Evolutionary conservation across 2,797 vertebrate species (phyloP), one percentile per base, ranked within the genome.

Genomic region (Podarcis siculus): DNA sequence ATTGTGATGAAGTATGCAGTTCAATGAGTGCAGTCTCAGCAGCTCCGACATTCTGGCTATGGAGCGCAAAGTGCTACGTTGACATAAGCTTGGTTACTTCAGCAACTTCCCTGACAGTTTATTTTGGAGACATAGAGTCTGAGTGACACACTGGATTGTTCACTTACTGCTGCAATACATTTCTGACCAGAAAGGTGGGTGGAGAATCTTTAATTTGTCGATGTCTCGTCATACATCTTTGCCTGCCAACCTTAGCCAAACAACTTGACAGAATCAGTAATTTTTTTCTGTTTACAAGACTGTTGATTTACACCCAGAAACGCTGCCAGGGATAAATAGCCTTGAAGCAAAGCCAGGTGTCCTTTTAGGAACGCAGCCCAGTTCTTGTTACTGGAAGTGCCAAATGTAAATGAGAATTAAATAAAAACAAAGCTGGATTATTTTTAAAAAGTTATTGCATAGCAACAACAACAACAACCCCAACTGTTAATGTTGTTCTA

Each of bases 391-490:
- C 0, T 37, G 37, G 27, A 30, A 78, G 61, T 10, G 42, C 8
- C 0, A 35, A 0, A 45, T 0, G 0, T 35, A 49, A 45, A 80
- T 58, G 30, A 49, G 30, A 32, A 87, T 67, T 23, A 27, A 55
- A 30, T 23, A 27, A 17, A 17, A 42, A 66, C 23, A 3, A 83
- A 35, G 13, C 8, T 86, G 37, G 23, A 32, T 64, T 49, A n/a
- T 49, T 30, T 72, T 55, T 35, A 21, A 32, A 45, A 32, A 32
- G n/a, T 27, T 27, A 81, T 67, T 55, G 49, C 49, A 55, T 55
- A 55, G 49, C 49, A 55, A 1, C 49, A 55, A 15, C 45, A 45
- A 45, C 49, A 55, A 55, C 49, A 55, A 1, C 49, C 13, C 13
- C 49, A 45, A 12, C 35, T 55, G 73, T 9, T 37, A 79, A 2